Base-by-base conservation (phyloP, 1,140 invertebrate genomes). In the Pseudoatta argentina region DNA sequence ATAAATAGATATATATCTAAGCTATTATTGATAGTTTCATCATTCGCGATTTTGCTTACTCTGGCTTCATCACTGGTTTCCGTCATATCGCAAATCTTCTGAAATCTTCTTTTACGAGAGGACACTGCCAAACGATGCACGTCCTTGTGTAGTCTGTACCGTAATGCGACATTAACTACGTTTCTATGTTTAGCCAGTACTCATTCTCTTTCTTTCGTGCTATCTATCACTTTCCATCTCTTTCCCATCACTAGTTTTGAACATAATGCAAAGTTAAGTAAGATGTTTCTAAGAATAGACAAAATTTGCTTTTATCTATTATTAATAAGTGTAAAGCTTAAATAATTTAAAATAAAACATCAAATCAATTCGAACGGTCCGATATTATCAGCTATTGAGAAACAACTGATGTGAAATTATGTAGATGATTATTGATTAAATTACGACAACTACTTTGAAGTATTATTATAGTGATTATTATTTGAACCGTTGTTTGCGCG, bases 121-220 rank as follows among this genome's bases (percentile, higher is more conserved):
- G 12, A 76, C 27, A 27, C 69, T 14, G 18, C 24, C 21, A 53
- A 87, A 72, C 86, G 73, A 72, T 57, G 77, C 66, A 82, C 81
- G 76, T 78, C 48, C 75, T 88, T 79, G 71, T 92, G 69, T 88
- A 88, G 90, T 66, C 91, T 53, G 87, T 86, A 86, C 73, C 86
- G 88, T 92, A 94, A 94, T 94, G 93, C 93, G 91, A 94, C 92
- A 94, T 93, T 93, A 94, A 94, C 92, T 92, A 86, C 88, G 91
- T 88, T 89, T 90, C 91, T 86, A 64, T 66, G 85, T 91, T 87
- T 90, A 91, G 90, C 76, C 34, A 78, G 18, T 64, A 73, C 76
- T 85, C 72, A 59, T 86, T 66, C 71, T 86, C 76, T 63, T 61
- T 85, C 86, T 87, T 75, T 63, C 51, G 72, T 51, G 87, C 87